phyloP scores from a whole-genome alignment of 37 sponge, comb jelly and placozoan species.

The Hexactinellida sp. region DNA sequence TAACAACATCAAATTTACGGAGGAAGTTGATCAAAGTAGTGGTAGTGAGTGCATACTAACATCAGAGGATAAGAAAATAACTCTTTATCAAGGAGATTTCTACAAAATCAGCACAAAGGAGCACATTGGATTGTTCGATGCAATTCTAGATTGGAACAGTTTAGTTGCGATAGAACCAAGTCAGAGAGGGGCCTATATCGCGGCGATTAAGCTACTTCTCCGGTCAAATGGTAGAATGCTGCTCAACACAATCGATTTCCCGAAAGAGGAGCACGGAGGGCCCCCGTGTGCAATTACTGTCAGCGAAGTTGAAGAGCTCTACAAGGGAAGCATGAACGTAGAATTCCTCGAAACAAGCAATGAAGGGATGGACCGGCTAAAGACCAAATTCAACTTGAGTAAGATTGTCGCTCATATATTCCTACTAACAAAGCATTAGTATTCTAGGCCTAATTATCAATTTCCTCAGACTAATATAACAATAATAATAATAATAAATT shows the following conservation, averaged over 20 bases:
- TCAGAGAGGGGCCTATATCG: background rate
- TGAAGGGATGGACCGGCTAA: background rate
- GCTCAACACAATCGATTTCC: background rate
- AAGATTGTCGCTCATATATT: background rate
- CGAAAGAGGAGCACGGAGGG: background rate
- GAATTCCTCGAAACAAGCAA: background rate
- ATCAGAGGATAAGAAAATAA: background rate
- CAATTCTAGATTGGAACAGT: conserved; percentile 15
- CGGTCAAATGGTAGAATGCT: background rate
- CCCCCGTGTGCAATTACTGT: background rate
- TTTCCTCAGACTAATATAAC: background rate
- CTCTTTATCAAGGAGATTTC: background rate
- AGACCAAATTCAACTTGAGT: background rate
- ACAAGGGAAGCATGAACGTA: background rate
- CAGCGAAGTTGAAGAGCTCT: background rate
- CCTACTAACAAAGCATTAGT: background rate
- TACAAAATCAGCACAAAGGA: background rate
- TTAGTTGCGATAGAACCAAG: background rate
- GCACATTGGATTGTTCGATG: background rate
- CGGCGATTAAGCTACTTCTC: background rate
- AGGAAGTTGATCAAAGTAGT: background rate
- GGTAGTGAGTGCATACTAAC: background rate
- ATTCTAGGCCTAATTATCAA: background rate
- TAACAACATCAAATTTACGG: background rate
- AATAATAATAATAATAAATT: background rate